phyloP scores from a whole-genome alignment of 2,113 vertebrate species.

The Heterotis niloticus region DNA sequence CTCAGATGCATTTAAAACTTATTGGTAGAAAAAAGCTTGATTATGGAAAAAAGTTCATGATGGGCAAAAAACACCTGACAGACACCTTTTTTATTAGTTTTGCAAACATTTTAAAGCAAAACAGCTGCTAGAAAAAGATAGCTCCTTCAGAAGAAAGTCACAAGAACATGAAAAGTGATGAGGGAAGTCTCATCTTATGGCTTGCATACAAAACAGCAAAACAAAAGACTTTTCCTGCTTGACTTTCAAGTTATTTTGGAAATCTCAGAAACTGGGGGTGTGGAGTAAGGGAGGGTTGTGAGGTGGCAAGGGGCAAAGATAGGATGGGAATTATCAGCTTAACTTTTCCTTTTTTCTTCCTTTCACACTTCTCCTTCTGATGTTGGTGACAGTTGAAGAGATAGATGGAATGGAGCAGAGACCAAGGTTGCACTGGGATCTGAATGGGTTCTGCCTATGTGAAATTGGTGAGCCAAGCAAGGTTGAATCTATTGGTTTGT shows the following conservation, averaged over 20 bases:
- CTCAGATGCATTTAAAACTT: not conserved
- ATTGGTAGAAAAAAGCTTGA: conserved; percentile 1
- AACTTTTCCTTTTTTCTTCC: not conserved
- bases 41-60: conserved; percentile 12
- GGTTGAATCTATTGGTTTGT: not conserved
- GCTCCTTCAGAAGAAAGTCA: not conserved
- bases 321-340: not conserved
- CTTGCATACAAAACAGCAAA: conserved; percentile 10
- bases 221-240: conserved; percentile 1
- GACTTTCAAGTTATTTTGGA: conserved; percentile 18
- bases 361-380: conserved; percentile 2
- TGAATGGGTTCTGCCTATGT: not conserved
- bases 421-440: not conserved
- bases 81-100: conserved; percentile 19
- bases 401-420: not conserved
- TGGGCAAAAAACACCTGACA: not conserved
- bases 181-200: not conserved
- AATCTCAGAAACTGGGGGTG: not conserved
- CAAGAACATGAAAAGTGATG: not conserved
- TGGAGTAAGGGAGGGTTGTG: not conserved
- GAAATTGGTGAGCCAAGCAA: not conserved
- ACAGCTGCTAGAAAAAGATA: not conserved
- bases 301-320: not conserved
- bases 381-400: conserved; percentile 4
- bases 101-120: conserved; percentile 7